Percentiles rank a stretch among this genome's conserved stretches.
phyloP scores from a whole-genome alignment of 2,113 vertebrate species.

The Manacus vitellinus region DNA sequence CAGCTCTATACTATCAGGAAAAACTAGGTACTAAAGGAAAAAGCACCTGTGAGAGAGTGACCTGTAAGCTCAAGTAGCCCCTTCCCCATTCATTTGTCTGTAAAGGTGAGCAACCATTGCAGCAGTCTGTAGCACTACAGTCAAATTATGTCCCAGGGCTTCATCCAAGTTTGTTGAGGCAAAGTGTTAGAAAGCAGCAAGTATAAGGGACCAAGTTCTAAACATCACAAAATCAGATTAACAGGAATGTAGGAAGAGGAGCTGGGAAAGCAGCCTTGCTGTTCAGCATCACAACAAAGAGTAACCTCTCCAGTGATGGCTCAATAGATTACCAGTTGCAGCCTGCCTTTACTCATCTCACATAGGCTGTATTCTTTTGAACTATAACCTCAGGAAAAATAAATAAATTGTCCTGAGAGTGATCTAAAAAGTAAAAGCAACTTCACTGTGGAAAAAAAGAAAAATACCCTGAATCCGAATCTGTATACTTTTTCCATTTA shows the following conservation, averaged over 20 bases:
- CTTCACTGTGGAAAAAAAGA: background rate
- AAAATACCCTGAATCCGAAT: background rate
- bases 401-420: constrained; percentile 24
- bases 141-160: background rate
- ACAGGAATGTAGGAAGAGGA: background rate
- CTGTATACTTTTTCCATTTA: background rate
- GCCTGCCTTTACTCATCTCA: constrained; percentile 58
- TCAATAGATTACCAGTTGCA: constrained; percentile 47
- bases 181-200: constrained; percentile 9
- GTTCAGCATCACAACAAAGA: constrained; percentile 64
- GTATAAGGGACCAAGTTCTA: constrained; percentile 8
- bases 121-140: background rate
- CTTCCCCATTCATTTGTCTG: background rate
- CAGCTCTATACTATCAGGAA: constrained; percentile 14
- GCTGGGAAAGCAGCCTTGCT: background rate
- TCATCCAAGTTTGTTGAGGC: background rate
- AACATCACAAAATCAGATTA: constrained; percentile 17
- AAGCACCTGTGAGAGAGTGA: background rate
- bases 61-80: constrained; percentile 16
- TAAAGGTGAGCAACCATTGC: background rate
- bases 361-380: constrained; percentile 21
- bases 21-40: constrained; percentile 23
- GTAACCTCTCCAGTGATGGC: constrained; percentile 17
- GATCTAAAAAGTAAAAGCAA: constrained; percentile 42
- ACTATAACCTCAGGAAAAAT: constrained; percentile 47